Evolutionary conservation across 2,113 vertebrate species (phyloP), one percentile per base, ranked within the genome.

Genomic region (Urocolius indicus): DNA sequence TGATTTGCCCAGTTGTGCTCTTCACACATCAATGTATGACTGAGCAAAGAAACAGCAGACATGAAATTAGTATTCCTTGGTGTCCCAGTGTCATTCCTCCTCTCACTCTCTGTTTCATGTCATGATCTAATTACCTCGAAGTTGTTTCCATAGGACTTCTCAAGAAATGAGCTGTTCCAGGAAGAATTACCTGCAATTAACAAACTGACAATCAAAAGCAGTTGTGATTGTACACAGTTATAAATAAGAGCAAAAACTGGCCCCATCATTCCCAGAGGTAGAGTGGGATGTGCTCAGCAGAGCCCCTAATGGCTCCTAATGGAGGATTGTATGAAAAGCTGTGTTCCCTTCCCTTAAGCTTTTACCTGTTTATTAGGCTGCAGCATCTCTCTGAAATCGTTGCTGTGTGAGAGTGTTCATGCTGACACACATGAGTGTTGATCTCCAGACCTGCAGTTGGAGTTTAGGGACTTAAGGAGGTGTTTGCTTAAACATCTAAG

Each of bases 371-470:
- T 9, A 7, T 69, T 10, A n/a, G 63, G 34, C 59, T 77, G 32
- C 0, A 7, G 24, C 54, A 49, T 20, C 62, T 77, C 63, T 73
- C 48, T 63, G 29, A 32, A 72, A 24, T 32, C 21, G 27, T 29
- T 52, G 23, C 45, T 69, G 75, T 74, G 8, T 19, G 26, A 24
- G 55, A 57, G 34, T 49, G 10, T 57, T 20, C 49, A 10, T 13
- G 22, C 41, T 83, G 58, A 13, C 0, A 0, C 6, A 24, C 27
- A 2, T 16, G 15, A 59, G 23, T 32, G 2, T 14, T 51, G 24
- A n/a, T 46, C 36, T 77, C 63, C 30, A 71, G 80, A 38, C 18
- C 18, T 52, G 18, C 23, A 11, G 10, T 1, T 1, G 9, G 38
- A 26, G 32, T 66, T 73, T 36, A 14, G 10, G n/a, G 41, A 13